Evolutionary conservation across 2,113 vertebrate genomes (phyloP), one percentile per base, ranked within the genome.

Genomic region (Symphodus melops): DNA sequence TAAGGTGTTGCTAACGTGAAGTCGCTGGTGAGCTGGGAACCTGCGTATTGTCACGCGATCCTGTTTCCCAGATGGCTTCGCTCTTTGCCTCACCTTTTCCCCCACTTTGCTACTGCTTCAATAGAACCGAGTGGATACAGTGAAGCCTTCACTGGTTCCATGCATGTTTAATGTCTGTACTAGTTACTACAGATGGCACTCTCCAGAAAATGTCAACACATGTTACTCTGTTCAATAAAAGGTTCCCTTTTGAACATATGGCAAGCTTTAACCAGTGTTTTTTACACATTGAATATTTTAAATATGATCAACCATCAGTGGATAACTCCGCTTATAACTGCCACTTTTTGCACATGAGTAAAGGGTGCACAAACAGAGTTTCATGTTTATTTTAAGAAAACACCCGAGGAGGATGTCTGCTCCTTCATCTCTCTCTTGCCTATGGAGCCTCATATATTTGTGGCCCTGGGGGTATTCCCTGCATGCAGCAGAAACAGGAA

Each of bases 311-410:
- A 57, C 41, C 44, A 36, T 49, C 28, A 16, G 62, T 28, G 55
- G 9, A 71, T 48, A 79, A 66, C 48, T 58, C n/a, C 54, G 71
- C 72, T 51, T 61, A 52, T 63, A 75, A 81, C 67, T n/a, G 62
- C 67, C 64, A 20, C 10, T 12, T 56, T 33, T 51, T 55, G 41
- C 57, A 63, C 67, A 79, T 56, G 13, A 68, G 68, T 72, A 75
- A 68, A 66, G 36, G n/a, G 17, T 52, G 41, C 54, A 69, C 62
- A 81, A 79, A 87, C 70, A 77, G 46, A 55, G 36, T 72, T 83
- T 85, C 72, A 84, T 82, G 81, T 87, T 90, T 90, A 89, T 89
- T 88, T 86, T 71, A 81, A 77, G 83, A 55, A 81, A 89, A 81
- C 51, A 59, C 82, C 68, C 60, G 66, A 65, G 81, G 79, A 77